Conservation (phyloP, 1,140 invertebrate species). For the Thrips palmi region DNA sequence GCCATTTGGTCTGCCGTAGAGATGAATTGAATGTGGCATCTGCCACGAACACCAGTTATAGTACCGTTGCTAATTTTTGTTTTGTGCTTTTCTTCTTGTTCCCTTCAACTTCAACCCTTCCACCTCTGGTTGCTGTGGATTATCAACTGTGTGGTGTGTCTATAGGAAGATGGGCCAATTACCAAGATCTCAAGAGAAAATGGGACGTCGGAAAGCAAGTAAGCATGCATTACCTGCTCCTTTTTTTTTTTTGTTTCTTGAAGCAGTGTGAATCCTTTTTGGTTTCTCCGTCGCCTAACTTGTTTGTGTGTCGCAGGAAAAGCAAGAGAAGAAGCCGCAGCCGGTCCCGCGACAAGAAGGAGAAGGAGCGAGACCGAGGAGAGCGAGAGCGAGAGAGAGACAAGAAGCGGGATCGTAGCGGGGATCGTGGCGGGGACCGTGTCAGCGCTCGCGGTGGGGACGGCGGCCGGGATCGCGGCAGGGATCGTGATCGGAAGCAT, state of each 20-base stretch:
- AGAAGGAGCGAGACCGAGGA: constrained; percentile 11
- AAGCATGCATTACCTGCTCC: constrained; percentile 33
- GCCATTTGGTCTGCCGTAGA: too few species aligned
- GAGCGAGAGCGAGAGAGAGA: constrained; percentile 13
- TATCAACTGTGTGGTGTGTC: constrained; percentile 38
- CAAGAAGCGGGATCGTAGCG: constrained; percentile 15
- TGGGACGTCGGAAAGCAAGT: constrained; percentile 27
- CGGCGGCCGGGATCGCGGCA: constrained; percentile 4
- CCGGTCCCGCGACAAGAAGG: constrained; percentile 12
- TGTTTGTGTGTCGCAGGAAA: constrained; percentile 25
- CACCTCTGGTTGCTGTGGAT: constrained; percentile 34
- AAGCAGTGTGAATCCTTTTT: too few species aligned
- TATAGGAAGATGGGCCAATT: constrained; percentile 34
- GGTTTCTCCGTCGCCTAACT: too few species aligned
- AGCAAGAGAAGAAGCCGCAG: constrained; percentile 18
- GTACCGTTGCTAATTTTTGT: too few species aligned
- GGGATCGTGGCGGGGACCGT: constrained; percentile 14
- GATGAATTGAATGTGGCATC: constrained; percentile 5
- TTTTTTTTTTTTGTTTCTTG: too few species aligned
- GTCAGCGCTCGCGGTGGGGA: constrained; percentile 10
- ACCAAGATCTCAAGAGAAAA: constrained; percentile 36
- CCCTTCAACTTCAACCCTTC: constrained; percentile 30
- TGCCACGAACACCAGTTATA: too few species aligned
- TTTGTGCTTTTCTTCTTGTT: constrained; percentile 27
- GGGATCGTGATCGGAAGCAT: constrained; percentile 11